Percentiles rank a stretch among this genome's conserved stretches.
Evolutionary conservation across 1,140 invertebrate genomes (phyloP).

Genomic region (Telenomus remus): DNA sequence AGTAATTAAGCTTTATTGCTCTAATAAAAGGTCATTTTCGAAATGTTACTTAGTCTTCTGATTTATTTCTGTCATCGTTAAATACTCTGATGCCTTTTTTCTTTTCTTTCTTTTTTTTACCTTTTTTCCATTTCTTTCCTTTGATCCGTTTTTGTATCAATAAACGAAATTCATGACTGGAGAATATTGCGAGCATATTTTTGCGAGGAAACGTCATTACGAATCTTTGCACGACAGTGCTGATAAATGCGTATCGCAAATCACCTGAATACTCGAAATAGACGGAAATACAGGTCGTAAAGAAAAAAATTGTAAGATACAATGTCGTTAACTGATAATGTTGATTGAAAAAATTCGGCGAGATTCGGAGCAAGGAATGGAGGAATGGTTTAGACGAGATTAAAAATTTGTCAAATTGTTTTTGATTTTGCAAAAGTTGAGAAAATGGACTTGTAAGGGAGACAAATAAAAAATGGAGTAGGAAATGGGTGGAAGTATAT

Average conservation of each 20-base stretch:
- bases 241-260: slow-evolving; percentile 43
- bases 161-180: slow-evolving; percentile 36
- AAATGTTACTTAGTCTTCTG: not conserved
- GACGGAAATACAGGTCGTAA: slow-evolving; percentile 24
- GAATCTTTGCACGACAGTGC: slow-evolving; percentile 28
- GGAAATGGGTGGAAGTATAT: slow-evolving; percentile 33
- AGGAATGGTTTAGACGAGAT: not conserved
- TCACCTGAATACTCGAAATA: slow-evolving; percentile 30
- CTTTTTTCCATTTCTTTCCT: slow-evolving; percentile 10
- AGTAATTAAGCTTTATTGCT: slow-evolving; percentile 32
- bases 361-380: too few relatives aligned
- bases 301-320: slow-evolving; percentile 6
- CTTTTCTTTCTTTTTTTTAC: too few relatives aligned
- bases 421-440: slow-evolving; percentile 40
- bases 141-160: slow-evolving; percentile 44
- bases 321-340: not conserved
- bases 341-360: not conserved
- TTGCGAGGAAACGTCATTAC: slow-evolving; percentile 37
- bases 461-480: slow-evolving; percentile 44
- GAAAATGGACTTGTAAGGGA: slow-evolving; percentile 36
- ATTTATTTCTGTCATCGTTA: not conserved
- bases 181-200: slow-evolving; percentile 56
- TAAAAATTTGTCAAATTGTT: too few relatives aligned
- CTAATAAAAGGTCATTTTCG: not conserved
- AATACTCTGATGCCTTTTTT: not conserved